phyloP scores from a whole-genome alignment of 2,797 vertebrate genomes.

The Bradypus variegatus region DNA sequence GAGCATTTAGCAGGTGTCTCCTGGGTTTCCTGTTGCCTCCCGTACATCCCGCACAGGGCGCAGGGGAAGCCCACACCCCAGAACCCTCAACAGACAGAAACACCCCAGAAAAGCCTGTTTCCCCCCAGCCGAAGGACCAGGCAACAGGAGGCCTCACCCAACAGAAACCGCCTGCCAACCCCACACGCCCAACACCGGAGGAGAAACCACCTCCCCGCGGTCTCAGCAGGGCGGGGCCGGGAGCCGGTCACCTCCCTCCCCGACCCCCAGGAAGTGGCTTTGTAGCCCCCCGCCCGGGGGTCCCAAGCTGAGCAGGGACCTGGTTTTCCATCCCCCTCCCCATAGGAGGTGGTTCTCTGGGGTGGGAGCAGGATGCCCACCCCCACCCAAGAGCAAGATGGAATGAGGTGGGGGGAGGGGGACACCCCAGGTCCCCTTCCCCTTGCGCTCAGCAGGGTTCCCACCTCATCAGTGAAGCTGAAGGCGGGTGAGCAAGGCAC shows the following conservation, averaged over 20 bases:
- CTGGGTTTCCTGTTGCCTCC: not conserved
- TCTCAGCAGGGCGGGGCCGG: not conserved
- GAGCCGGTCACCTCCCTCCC: not conserved
- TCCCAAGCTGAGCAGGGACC: not conserved
- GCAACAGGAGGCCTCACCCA: not conserved
- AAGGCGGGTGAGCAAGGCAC: not conserved
- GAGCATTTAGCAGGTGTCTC: too few species aligned
- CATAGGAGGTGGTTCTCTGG: not conserved
- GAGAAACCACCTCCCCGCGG: too few species aligned
- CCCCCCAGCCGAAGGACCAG: not conserved
- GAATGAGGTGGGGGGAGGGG: too few species aligned
- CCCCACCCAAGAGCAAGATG: not conserved
- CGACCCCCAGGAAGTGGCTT: not conserved
- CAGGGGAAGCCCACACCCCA: not conserved
- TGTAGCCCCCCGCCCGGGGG: not conserved
- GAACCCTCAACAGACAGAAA: too few species aligned
- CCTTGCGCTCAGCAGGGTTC: too few species aligned
- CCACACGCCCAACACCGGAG: too few species aligned
- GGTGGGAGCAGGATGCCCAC: not conserved
- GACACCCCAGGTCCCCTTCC: not conserved
- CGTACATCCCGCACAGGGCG: not conserved
- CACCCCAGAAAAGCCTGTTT: not conserved
- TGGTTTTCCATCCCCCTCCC: too few species aligned
- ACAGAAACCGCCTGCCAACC: not conserved
- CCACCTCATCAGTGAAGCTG: accelerated